phyloP scores from a whole-genome alignment of 2,113 vertebrate genomes.

The Engraulis encrasicolus region DNA sequence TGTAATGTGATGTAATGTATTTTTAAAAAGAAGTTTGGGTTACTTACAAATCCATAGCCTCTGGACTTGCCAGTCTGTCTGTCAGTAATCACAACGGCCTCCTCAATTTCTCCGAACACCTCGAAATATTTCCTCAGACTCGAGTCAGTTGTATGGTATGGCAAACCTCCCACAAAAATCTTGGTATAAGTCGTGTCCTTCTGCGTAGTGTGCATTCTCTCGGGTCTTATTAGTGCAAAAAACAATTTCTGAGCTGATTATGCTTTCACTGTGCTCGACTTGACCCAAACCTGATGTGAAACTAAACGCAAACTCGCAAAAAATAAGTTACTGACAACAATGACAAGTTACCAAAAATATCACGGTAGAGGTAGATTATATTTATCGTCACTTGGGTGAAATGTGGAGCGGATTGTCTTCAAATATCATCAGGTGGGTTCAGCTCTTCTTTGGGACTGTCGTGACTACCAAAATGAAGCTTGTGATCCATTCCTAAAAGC shows the following conservation, averaged over 20 bases:
- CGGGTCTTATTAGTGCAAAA: constrained; percentile 70
- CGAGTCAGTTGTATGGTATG: constrained; percentile 97
- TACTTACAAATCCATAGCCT: constrained; percentile 98
- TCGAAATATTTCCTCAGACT: constrained; percentile 98
- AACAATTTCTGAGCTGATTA: constrained; percentile 63
- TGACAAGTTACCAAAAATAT: constrained; percentile 43
- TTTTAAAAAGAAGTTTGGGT: background rate
- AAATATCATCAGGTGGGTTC: constrained; percentile 70
- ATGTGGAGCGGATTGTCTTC: constrained; percentile 70
- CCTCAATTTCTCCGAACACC: constrained; percentile 97
- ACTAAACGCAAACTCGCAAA: constrained; percentile 50
- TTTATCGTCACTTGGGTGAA: constrained; percentile 58
- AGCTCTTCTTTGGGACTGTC: constrained; percentile 71
- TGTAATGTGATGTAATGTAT: too few species aligned
- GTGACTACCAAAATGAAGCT: constrained; percentile 67
- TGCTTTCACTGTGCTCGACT: constrained; percentile 45
- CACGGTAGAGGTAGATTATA: constrained; percentile 73
- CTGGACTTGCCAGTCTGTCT: constrained; percentile 96
- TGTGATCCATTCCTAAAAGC: constrained; percentile 77
- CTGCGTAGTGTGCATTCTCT: constrained; percentile 97
- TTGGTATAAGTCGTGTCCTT: constrained; percentile 98
- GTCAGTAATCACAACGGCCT: constrained; percentile 97
- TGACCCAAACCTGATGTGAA: constrained; percentile 25
- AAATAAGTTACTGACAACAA: background rate
- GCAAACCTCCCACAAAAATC: constrained; percentile 96